These are phyloP conservation scores for Mimumesa dahlbomi DNA, from an alignment of 2,888 invertebrate genomes.

Conservation along the genomic window DNA sequence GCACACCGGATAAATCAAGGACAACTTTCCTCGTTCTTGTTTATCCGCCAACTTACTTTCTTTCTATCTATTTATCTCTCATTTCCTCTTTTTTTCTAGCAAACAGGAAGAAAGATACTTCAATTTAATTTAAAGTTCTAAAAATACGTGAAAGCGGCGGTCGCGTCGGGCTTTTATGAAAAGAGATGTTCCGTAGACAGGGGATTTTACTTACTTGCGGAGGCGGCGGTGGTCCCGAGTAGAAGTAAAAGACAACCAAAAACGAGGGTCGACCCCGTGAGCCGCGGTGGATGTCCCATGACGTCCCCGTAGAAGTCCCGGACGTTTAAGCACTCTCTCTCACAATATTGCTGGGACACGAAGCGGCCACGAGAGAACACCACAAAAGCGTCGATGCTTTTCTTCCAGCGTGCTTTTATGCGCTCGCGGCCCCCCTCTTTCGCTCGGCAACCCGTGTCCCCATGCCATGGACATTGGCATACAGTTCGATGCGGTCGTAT, in stretches of 20 bases:
- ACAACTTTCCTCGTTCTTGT: too few relatives aligned
- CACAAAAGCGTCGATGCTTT: slow-evolving; percentile 77
- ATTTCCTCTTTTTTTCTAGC: too few relatives aligned
- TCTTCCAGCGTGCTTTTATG: slow-evolving; percentile 78
- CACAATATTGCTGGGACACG: slow-evolving; percentile 57
- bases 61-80: too few relatives aligned
- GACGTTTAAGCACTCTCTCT: slow-evolving; percentile 55
- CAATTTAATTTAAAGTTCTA: too few relatives aligned
- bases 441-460: slow-evolving; percentile 18
- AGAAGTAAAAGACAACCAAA: slow-evolving; percentile 69
- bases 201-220: slow-evolving; percentile 68
- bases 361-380: slow-evolving; percentile 64
- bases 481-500: slow-evolving; percentile 26
- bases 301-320: slow-evolving; percentile 43
- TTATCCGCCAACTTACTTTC: too few relatives aligned
- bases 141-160: too few relatives aligned
- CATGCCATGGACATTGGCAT: slow-evolving; percentile 53
- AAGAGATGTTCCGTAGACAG: too few relatives aligned
- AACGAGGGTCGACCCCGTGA: slow-evolving; percentile 69
- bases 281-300: slow-evolving; percentile 77
- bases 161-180: too few relatives aligned
- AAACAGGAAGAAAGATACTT: too few relatives aligned
- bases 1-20: too few relatives aligned
- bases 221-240: slow-evolving; percentile 58
- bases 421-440: slow-evolving; percentile 72